These are phyloP conservation scores for Papilio aristodemus DNA, from an alignment of 1,140 invertebrate genomes.

Conservation along the genomic window DNA sequence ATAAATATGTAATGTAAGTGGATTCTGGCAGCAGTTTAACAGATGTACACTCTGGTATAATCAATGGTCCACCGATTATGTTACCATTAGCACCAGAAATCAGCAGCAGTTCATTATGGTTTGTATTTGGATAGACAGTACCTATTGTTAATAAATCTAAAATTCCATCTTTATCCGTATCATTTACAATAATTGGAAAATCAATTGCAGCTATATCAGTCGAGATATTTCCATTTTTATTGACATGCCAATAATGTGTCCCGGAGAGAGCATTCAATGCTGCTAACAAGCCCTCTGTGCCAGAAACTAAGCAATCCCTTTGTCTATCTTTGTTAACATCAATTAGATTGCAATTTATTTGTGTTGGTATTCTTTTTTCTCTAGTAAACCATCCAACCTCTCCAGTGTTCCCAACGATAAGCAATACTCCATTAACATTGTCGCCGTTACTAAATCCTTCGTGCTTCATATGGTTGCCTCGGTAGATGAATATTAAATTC, in stretches of 20 bases:
- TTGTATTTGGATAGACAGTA: constrained; percentile 75
- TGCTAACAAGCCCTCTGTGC: constrained; percentile 84
- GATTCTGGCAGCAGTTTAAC: constrained; percentile 65
- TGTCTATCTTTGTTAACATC: constrained; percentile 86
- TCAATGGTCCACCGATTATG: constrained; percentile 80
- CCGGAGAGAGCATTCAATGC: constrained; percentile 86
- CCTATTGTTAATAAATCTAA: constrained; percentile 83
- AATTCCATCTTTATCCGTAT: constrained; percentile 86
- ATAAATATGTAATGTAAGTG: constrained; percentile 72
- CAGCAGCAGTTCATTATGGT: constrained; percentile 82
- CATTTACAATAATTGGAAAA: constrained; percentile 86
- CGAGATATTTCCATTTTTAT: constrained; percentile 76
- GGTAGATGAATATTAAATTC: constrained; percentile 86
- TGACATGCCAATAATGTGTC: constrained; percentile 83
- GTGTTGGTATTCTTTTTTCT: constrained; percentile 83
- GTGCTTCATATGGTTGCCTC: constrained; percentile 83
- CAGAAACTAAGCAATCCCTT: constrained; percentile 86
- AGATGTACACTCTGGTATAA: constrained; percentile 76
- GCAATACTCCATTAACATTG: constrained; percentile 81
- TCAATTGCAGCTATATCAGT: constrained; percentile 81
- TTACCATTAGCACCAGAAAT: constrained; percentile 84
- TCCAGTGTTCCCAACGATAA: constrained; percentile 83
- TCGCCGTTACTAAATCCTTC: constrained; percentile 74
- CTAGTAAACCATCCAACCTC: constrained; percentile 84
- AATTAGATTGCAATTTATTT: constrained; percentile 86